Conservation (phyloP, 2,113 vertebrate species). For the Entomyzon cyanotis region DNA sequence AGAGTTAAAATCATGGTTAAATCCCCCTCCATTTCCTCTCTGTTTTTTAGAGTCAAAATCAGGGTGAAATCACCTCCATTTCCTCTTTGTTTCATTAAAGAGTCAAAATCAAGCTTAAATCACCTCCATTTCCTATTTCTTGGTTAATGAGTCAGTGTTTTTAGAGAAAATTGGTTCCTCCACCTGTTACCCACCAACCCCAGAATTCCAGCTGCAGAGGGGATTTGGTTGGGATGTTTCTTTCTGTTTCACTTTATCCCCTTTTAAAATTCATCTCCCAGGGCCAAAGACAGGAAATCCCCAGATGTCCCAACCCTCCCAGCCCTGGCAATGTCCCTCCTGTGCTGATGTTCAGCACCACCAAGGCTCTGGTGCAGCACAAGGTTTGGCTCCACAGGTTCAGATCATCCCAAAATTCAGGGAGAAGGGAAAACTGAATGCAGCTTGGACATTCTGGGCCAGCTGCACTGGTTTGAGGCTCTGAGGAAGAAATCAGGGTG, state of each 20-base stretch:
- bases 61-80: background rate
- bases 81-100: background rate
- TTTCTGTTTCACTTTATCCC: background rate
- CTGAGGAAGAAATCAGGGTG: background rate
- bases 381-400: background rate
- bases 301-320: background rate
- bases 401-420: background rate
- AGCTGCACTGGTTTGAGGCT: background rate
- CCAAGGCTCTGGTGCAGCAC: background rate
- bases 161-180: background rate
- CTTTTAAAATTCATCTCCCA: background rate
- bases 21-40: background rate
- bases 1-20: background rate
- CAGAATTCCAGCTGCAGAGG: background rate
- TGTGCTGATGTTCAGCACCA: background rate
- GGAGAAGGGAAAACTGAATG: background rate
- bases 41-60: background rate
- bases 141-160: background rate
- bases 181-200: background rate
- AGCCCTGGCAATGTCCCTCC: background rate
- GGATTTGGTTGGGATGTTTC: accelerated
- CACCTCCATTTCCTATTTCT: background rate
- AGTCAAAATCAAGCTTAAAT: background rate
- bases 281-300: background rate
- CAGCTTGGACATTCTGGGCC: background rate